Percentiles rank a stretch among this genome's conserved stretches.
phyloP scores from a whole-genome alignment of 2,113 vertebrate genomes.

The Perca fluviatilis region DNA sequence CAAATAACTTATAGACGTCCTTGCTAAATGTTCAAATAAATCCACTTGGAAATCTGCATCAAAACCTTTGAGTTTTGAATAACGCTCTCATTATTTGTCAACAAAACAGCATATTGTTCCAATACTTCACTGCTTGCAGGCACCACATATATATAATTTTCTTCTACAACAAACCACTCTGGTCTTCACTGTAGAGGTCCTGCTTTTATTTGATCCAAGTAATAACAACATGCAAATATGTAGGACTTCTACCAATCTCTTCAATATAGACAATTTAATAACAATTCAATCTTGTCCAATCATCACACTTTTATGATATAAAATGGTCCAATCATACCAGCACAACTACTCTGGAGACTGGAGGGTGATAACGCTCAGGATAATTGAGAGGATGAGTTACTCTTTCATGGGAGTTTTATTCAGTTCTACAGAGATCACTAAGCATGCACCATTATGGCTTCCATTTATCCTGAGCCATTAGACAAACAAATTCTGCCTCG shows the following conservation, averaged over 20 bases:
- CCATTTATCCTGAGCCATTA: not conserved
- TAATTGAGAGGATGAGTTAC: slow-evolving; percentile 8
- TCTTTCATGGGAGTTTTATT: slow-evolving; percentile 2
- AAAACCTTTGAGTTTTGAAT: slow-evolving; percentile 30
- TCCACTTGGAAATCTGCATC: slow-evolving; percentile 29
- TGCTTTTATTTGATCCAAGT: not conserved
- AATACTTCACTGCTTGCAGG: slow-evolving; percentile 21
- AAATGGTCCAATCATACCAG: slow-evolving; percentile 24
- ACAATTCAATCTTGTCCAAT: not conserved
- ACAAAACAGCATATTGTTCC: slow-evolving; percentile 29
- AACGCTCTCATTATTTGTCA: slow-evolving; percentile 24
- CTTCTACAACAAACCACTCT: not conserved
- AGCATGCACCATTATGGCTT: not conserved
- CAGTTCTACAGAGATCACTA: slow-evolving; percentile 11
- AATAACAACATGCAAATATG: not conserved
- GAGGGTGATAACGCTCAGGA: not conserved
- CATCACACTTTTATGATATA: slow-evolving; percentile 6
- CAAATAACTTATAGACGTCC: slow-evolving; percentile 1
- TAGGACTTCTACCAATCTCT: not conserved
- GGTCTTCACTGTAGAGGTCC: not conserved
- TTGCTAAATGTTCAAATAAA: slow-evolving; percentile 33
- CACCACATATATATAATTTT: slow-evolving; percentile 7
- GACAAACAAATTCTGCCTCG: not conserved
- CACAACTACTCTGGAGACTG: not conserved
- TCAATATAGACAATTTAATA: not conserved